Conservation (phyloP, 1,140 invertebrate species). For the Papilio helenus region DNA sequence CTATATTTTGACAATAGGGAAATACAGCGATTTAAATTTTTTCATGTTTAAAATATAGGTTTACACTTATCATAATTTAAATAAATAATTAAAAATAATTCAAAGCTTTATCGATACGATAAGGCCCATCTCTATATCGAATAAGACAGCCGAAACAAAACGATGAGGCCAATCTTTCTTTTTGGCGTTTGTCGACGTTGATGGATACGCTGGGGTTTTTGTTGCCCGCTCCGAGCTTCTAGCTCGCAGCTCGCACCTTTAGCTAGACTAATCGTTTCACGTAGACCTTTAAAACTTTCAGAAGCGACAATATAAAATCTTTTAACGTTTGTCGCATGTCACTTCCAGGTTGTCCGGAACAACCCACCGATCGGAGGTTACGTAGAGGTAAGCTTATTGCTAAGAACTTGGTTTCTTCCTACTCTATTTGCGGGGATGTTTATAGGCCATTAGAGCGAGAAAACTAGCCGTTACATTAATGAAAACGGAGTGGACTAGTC, state of each 20-base stretch:
- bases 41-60: too few species aligned
- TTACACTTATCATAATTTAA: too few species aligned
- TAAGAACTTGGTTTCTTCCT: constrained; percentile 65
- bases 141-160: constrained; percentile 37
- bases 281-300: background rate
- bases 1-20: too few species aligned
- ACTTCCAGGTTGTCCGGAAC: constrained; percentile 17
- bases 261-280: background rate
- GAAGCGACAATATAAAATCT: background rate
- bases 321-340: background rate
- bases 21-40: too few species aligned
- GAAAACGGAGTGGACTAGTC: constrained; percentile 72
- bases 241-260: background rate
- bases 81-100: too few species aligned
- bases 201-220: constrained; percentile 51
- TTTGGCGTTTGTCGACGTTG: constrained; percentile 52
- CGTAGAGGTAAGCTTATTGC: constrained; percentile 65
- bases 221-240: background rate
- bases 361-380: constrained; percentile 43
- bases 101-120: background rate
- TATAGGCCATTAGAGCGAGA: constrained; percentile 73
- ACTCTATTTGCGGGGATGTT: constrained; percentile 73
- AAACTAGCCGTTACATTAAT: constrained; percentile 75
- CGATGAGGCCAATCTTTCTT: constrained; percentile 48
- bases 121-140: background rate